Evolutionary conservation across 2,797 vertebrate species (phyloP).

Genomic region (Champsocephalus esox): DNA sequence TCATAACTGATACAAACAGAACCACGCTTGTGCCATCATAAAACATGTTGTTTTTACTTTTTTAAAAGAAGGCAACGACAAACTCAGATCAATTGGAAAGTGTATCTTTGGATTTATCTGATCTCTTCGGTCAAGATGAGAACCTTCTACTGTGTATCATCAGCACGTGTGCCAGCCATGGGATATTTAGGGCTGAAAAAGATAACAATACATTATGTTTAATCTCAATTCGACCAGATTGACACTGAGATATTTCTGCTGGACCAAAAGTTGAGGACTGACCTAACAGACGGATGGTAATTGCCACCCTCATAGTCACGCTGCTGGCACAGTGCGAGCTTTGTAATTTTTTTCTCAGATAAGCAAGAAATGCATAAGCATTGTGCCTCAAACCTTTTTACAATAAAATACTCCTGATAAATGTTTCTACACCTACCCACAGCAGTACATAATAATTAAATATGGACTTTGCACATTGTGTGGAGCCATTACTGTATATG

Average conservation of each 20-base stretch:
- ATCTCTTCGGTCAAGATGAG: conserved; percentile 1
- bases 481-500: neutral
- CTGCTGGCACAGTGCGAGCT: neutral
- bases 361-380: conserved; percentile 9
- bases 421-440: conserved; percentile 3
- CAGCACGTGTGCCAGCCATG: neutral
- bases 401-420: neutral
- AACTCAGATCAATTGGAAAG: neutral
- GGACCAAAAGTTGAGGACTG: neutral
- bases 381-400: conserved; percentile 7
- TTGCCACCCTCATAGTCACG: neutral
- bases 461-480: neutral
- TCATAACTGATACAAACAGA: neutral
- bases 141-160: neutral
- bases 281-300: conserved; percentile 8
- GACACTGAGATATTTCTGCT: conserved; percentile 1
- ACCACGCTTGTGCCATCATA: neutral
- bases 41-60: neutral
- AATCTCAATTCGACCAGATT: conserved; percentile 4
- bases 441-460: neutral
- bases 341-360: neutral
- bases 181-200: neutral
- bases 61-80: neutral
- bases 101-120: neutral
- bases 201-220: neutral